phyloP scores from a whole-genome alignment of 2,797 vertebrate genomes.

The Chromis chromis region DNA sequence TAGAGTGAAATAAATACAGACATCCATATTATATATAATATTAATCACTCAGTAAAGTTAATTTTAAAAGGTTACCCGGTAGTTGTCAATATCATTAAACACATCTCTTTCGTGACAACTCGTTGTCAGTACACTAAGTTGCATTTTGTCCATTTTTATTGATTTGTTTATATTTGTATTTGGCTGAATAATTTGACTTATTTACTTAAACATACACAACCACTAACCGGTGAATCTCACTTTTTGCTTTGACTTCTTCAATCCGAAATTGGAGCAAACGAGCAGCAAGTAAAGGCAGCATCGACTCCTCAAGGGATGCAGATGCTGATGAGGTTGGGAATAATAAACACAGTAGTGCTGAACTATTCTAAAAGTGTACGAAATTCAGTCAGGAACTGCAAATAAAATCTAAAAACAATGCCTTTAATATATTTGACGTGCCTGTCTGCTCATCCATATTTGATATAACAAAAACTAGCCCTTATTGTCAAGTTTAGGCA shows the following conservation, averaged over 20 bases:
- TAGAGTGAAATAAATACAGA: no score
- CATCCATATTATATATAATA: no score
- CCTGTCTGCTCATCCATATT: neutral
- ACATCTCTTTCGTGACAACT: no score
- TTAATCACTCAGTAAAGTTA: no score
- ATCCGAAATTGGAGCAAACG: rapidly evolving
- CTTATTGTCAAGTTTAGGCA: neutral
- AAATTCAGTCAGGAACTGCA: neutral
- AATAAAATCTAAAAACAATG: neutral
- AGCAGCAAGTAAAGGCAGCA: constrained; percentile 18
- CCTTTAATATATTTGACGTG: neutral
- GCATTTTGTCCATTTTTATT: no score
- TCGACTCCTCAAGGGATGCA: neutral
- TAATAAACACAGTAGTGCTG: neutral
- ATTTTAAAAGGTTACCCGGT: no score
- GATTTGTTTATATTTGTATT: no score
- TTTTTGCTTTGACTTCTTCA: neutral
- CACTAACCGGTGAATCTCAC: no score
- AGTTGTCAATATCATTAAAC: no score
- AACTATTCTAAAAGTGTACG: neutral
- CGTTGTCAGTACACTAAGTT: no score
- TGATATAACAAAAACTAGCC: neutral
- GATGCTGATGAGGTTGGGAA: neutral
- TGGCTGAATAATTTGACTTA: no score
- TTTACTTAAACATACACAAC: no score